phyloP scores from a whole-genome alignment of 2,888 invertebrate genomes.

The Steromphala cineraria region DNA sequence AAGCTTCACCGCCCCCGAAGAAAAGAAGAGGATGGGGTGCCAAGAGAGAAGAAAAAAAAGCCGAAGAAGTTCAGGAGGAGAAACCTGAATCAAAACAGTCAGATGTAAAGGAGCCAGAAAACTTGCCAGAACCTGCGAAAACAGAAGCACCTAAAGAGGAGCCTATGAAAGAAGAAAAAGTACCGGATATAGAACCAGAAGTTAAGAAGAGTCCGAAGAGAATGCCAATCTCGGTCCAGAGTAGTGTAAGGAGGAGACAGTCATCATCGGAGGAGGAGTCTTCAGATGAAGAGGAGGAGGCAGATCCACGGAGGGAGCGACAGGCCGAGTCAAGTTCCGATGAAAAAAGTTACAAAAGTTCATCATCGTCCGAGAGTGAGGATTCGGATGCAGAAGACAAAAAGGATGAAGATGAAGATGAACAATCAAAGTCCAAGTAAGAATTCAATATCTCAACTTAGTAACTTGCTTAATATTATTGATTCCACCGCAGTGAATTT shows the following conservation, averaged over 20 bases:
- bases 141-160: not conserved
- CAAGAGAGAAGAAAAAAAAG: not conserved
- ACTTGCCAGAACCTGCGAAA: not conserved
- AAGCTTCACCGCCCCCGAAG: not conserved
- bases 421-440: too few species aligned
- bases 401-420: not conserved
- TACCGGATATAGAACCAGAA: not conserved
- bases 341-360: not conserved
- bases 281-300: not conserved
- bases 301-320: not conserved
- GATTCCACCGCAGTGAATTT: too few species aligned
- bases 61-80: not conserved
- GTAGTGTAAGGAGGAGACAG: not conserved
- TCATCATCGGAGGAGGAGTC: not conserved
- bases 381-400: not conserved
- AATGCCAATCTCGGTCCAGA: not conserved
- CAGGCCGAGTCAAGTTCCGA: not conserved
- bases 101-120: not conserved
- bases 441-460: too few species aligned
- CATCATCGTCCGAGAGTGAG: conserved; percentile 1
- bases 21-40: not conserved
- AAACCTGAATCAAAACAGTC: not conserved
- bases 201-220: not conserved
- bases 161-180: not conserved
- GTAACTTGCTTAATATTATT: too few species aligned